Evolutionary conservation across 2,797 vertebrate genomes (phyloP).

Genomic region (Oreochromis mossambicus): DNA sequence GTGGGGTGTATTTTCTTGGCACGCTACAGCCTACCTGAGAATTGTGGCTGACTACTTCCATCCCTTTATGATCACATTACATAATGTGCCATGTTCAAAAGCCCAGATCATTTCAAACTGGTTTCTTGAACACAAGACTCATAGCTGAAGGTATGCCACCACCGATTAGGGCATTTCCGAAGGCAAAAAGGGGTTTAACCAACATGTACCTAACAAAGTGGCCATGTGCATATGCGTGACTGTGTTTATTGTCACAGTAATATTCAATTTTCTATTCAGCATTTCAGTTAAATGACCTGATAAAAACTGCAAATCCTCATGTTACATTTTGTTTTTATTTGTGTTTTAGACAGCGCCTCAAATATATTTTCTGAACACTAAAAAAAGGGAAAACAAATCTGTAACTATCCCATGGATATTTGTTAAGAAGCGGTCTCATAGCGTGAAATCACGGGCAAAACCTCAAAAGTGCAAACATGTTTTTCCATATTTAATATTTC

Average conservation of each 20-base stretch:
- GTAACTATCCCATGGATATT: background rate
- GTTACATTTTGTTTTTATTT: background rate
- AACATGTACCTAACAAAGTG: background rate
- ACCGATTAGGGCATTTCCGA: background rate
- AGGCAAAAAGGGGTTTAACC: background rate
- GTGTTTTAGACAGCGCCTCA: background rate
- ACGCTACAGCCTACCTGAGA: background rate
- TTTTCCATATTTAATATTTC: background rate
- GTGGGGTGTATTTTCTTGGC: background rate
- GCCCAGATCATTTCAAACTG: background rate
- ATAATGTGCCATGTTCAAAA: background rate
- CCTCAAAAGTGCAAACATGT: background rate
- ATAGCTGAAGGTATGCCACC: rapidly evolving
- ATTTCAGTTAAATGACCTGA: background rate
- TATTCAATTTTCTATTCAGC: background rate
- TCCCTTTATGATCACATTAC: background rate
- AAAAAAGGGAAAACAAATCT: background rate
- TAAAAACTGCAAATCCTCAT: background rate
- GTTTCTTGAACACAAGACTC: background rate
- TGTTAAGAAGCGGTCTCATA: background rate
- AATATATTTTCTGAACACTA: background rate
- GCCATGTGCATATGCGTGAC: background rate
- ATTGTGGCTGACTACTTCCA: background rate
- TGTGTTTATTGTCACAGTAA: background rate
- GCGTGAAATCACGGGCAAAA: background rate